Conservation (phyloP, 1,140 invertebrate species). For the Archegozetes longisetosus region DNA sequence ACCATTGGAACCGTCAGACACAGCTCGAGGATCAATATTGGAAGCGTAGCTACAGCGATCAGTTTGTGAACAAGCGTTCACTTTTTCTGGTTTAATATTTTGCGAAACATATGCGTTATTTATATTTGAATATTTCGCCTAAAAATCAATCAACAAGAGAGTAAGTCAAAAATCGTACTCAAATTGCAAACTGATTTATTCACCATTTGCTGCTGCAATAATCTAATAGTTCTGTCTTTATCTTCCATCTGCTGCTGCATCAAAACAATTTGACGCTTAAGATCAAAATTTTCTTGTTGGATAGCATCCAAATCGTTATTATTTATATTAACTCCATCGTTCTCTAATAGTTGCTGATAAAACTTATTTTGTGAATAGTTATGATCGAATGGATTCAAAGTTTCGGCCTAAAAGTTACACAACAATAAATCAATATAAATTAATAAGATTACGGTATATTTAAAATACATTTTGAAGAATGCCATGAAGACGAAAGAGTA, state of each 20-base stretch:
- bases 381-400: slow-evolving; percentile 63
- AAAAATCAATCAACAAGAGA: neutral
- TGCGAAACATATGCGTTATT: neutral
- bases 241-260: slow-evolving; percentile 46
- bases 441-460: neutral
- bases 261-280: slow-evolving; percentile 39
- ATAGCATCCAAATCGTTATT: slow-evolving; percentile 34
- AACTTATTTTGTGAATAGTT: neutral
- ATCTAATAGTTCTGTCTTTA: slow-evolving; percentile 46
- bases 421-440: slow-evolving; percentile 4
- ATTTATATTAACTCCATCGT: neutral
- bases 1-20: slow-evolving; percentile 10
- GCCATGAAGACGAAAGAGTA: slow-evolving; percentile 53
- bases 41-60: neutral
- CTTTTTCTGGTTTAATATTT: neutral
- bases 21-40: slow-evolving; percentile 3
- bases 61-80: slow-evolving; percentile 2
- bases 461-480: slow-evolving; percentile 46
- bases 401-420: slow-evolving; percentile 40
- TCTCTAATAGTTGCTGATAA: neutral
- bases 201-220: slow-evolving; percentile 44
- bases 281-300: slow-evolving; percentile 46
- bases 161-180: neutral
- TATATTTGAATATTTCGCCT: neutral
- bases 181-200: neutral